Evolutionary conservation across 2,888 invertebrate species (phyloP), one percentile per base, ranked within the genome.

Genomic region (Buathra laborator): DNA sequence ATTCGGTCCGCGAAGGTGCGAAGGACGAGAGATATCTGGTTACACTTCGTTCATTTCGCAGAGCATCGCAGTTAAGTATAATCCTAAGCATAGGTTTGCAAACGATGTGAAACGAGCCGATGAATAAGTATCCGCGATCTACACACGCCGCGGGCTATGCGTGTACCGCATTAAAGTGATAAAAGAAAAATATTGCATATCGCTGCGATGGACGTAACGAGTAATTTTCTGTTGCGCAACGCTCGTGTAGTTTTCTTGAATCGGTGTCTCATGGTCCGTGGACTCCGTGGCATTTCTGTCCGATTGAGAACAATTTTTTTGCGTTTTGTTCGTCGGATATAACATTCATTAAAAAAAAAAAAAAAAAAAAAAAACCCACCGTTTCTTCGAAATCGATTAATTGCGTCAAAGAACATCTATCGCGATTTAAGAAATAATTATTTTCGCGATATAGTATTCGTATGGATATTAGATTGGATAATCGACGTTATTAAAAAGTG

Each of bases 211-310:
- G 75, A 78, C 81, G 77, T 81, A 83, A 83, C 81, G 56, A 75
- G 81, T 83, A 86, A 86, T 87, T 86, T 81, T 51, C 62, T 10
- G 71, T 87, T 87, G 66, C 84, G 81, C 66, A 86, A 87, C 71
- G 16, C 14, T 16, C 53, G 56, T 68, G 81, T 44, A 59, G 81
- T 68, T 85, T 74, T 71, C 66, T 81, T 70, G 48, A 79, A 56
- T 81, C 67, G 19, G 53, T 19, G 9, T 53, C 19, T 53, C 19
- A 53, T 53, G 19, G 19, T 53, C 10, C 19, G 19, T 19, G 7
- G 19, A 53, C 10, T 53, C 53, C 2, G 9, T 3, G 19, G 16
- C 16, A 19, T 53, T 19, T 19, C 16, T 16, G 1, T 3, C 19
- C 10, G 19, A 19, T 53, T 16, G 9, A 2, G 19, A 10, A 19